Conservation (phyloP, 2,888 invertebrate genomes). For the Dynastes maya region DNA sequence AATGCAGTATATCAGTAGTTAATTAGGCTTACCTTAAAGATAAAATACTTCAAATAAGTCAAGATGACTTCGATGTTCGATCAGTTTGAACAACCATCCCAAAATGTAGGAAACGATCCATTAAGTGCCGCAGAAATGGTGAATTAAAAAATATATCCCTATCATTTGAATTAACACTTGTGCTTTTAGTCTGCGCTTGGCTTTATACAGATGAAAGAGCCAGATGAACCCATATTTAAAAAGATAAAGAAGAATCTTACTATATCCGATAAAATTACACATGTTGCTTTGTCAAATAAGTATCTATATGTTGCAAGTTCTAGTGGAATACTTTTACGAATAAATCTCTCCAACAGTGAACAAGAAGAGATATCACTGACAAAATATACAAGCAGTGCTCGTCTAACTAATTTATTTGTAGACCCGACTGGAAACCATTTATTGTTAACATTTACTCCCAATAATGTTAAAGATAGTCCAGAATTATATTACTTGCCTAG, state of each 20-base stretch:
- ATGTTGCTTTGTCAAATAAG: conserved; percentile 87
- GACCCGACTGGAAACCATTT: conserved; percentile 92
- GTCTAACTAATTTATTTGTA: conserved; percentile 81
- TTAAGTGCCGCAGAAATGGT: conserved; percentile 72
- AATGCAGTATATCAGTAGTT: too few species aligned
- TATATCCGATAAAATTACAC: conserved; percentile 85
- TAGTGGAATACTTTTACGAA: conserved; percentile 80
- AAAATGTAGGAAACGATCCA: conserved; percentile 70
- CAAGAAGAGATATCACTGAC: conserved; percentile 63
- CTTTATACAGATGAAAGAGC: conserved; percentile 77
- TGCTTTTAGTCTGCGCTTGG: conserved; percentile 69
- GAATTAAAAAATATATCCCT: conserved; percentile 54
- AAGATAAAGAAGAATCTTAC: conserved; percentile 88
- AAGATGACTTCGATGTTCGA: conserved; percentile 88
- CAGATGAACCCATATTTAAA: conserved; percentile 89
- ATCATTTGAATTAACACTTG: conserved; percentile 40
- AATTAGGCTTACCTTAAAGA: too few species aligned
- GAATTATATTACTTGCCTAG: conserved; percentile 88
- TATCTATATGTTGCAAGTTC: conserved; percentile 85
- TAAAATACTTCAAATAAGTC: not conserved
- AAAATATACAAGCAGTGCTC: conserved; percentile 76
- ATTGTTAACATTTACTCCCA: conserved; percentile 81
- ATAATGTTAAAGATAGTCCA: conserved; percentile 73
- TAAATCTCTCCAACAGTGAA: conserved; percentile 72
- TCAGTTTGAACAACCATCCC: conserved; percentile 87